phyloP scores from a whole-genome alignment of 2,888 invertebrate species.

The Hydrotaea cyrtoneurina region DNA sequence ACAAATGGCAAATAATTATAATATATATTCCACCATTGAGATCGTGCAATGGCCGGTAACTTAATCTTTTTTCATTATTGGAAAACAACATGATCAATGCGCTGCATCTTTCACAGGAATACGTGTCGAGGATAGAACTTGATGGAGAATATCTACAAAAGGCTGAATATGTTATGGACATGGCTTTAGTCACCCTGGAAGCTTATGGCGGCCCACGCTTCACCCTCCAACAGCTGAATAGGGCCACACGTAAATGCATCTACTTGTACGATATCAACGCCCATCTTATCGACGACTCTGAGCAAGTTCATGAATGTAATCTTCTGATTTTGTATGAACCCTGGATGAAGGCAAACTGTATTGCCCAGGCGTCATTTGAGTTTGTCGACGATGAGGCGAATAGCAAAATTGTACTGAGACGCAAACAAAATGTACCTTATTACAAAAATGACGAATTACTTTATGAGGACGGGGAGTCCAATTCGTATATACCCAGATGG shows the following conservation, averaged over 20 bases:
- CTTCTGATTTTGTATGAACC: conserved; percentile 57
- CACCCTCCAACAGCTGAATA: conserved; percentile 10
- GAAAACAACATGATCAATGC: not conserved
- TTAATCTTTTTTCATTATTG: not conserved
- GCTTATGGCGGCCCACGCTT: conserved; percentile 50
- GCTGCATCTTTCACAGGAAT: conserved; percentile 32
- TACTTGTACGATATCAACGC: conserved; percentile 56
- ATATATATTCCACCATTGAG: conserved; percentile 32
- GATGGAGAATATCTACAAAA: conserved; percentile 41
- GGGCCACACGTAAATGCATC: conserved; percentile 37
- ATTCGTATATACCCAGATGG: not conserved
- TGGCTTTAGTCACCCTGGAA: conserved; percentile 47
- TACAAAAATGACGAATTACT: conserved; percentile 40
- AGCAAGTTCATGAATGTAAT: conserved; percentile 20
- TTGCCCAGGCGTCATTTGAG: conserved; percentile 53
- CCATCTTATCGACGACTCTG: conserved; percentile 13
- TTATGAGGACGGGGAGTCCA: not conserved
- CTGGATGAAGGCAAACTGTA: conserved; percentile 62
- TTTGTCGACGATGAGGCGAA: not conserved
- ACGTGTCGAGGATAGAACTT: conserved; percentile 40
- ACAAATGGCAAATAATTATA: conserved; percentile 41
- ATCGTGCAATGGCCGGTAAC: conserved; percentile 58
- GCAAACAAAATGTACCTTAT: conserved; percentile 50
- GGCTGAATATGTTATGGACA: conserved; percentile 48
- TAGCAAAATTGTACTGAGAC: conserved; percentile 48